Base-by-base conservation (phyloP, 2,797 vertebrate genomes). In the Tiaroga cobitis region DNA sequence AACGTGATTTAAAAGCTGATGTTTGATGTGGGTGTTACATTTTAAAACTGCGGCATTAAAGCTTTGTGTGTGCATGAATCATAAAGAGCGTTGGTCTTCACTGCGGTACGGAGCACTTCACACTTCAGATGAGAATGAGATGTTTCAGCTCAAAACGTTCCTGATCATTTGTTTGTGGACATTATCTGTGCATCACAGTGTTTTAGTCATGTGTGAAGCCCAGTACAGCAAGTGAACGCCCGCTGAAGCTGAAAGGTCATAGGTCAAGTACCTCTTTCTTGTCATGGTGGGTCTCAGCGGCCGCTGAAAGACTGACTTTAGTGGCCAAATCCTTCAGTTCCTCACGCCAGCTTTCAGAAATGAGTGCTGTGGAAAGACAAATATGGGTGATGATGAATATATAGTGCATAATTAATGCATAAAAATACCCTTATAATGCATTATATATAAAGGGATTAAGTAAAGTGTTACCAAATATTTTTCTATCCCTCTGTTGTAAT, bases 301-400 rank as follows among this genome's bases (percentile, higher is more conserved):
- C 86, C 21, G 89, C 87, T 63, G 94, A 90, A 74, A 89, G 37
- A 29, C 59, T 91, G 84, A 95, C 90, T 92, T 89, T 95, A 43
- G 92, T 90, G 49, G 95, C 88, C 0, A 97, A 89, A 3, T 96
- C 94, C 91, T 93, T 94, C 13, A 96, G 87, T 81, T 96, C 95
- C 80, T 95, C 95, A 70, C 91, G 93, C 96, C 94, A 96, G 24
- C 92, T 91, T 24, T 96, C 96, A 85, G 96, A 95, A 74, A 95
- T 86, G 1, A 93, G 73, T 1, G 86, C 95, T 96, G 86, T 18
- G 19, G 89, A 77, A 73, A 75, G 16, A 70, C 70, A 5, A 46
- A 16, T 15, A 46, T 46, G 46, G 4, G 0, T 46, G 46, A 46
- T 43, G 3, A 37, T 37, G 34, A 37, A 37, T 37, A 37, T 41